Evolutionary conservation across 2,888 invertebrate species (phyloP), one percentile per base, ranked within the genome.

Genomic region (Cerastis rubricosa): DNA sequence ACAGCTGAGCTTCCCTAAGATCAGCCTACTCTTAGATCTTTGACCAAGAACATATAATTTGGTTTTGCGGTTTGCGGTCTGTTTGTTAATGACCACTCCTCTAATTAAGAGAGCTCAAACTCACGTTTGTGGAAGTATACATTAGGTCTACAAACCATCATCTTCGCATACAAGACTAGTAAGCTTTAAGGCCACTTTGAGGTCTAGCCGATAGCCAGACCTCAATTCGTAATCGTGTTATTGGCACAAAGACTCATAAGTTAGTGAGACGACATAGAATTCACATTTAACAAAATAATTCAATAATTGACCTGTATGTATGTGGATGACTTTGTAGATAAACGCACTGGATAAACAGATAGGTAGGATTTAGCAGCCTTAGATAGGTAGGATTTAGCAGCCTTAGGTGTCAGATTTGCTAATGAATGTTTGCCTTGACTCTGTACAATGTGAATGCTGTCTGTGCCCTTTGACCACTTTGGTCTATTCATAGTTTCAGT

Each of bases 371-470:
- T 8, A 25, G 35, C 43, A 45, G 12, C 8, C 49, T 70, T 64
- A 49, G 25, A 54, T 5, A 47, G 1, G 35, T 25, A 17, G 17
- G 25, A 11, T 61, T 51, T 8, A 25, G 35, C 43, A 45, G 12
- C 8, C 49, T 70, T 64, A 49, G 25, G 8, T 17, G 22, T 49
- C 64, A 45, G 22, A 25, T 70, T 49, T 25, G 57, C 78, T 49
- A 70, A 78, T 59, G 65, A 65, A 71, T 25, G 57, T 71, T 25
- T 57, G 40, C 45, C 64, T 43, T 54, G 40, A n/a, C n/a, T 35
- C 65, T 51, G 40, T n/a, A 64, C 25, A 65, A 65, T 35, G 43
- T 22, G 6, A 47, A 43, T 35, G 47, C 14, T 29, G 5, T 40
- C 25, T 35, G 29, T 64, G 22, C 5, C 51, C 40, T 77, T 64